Evolutionary conservation across 1,140 invertebrate species (phyloP), one percentile per base, ranked within the genome.

Genomic region (Brachionus angularis): DNA sequence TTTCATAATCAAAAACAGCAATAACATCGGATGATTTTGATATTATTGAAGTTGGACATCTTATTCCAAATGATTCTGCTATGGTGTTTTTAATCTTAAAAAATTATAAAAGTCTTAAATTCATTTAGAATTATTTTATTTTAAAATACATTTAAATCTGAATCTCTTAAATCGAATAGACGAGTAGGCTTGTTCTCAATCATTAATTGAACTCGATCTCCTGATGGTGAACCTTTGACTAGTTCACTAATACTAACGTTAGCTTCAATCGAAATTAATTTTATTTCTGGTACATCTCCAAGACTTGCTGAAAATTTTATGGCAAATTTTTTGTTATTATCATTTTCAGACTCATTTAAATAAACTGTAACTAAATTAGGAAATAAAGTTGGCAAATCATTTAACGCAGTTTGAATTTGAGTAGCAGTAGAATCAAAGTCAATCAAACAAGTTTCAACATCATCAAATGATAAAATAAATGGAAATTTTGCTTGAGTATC

Each of bases 311-410:
- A 47, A 47, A 67, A 67, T 47, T 16, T 29, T 12, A 67, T 27
- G 4, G 1, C n/a, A 29, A 47, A 67, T 49, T 21, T 67, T 49
- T 50, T 46, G 14, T 34, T 2, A 21, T 8, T 33, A 10, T 27
- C 16, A 33, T 67, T 42, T 21, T 67, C 27, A 16, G 31, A 67
- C 1, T 31, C 23, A 18, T 34, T 42, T 31, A 18, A 39, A 21
- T 25, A 33, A 36, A 55, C 52, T 33, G 33, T 29, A 0, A 47
- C 42, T 23, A 70, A 8, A 34, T 50, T 70, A 2, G 67, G 53
- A n/a, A 31, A 21, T 14, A 58, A 39, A 23, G 53, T 14, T 39
- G 53, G 67, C 18, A 70, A 52, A 34, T 70, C 67, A 18, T 70
- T 70, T 5, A 70, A 29, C 7, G 67, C 67, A 10, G 33, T 23